Percentiles rank a stretch among this genome's conserved stretches.
phyloP scores from a whole-genome alignment of 2,113 vertebrate genomes.

The Otus sunia region DNA sequence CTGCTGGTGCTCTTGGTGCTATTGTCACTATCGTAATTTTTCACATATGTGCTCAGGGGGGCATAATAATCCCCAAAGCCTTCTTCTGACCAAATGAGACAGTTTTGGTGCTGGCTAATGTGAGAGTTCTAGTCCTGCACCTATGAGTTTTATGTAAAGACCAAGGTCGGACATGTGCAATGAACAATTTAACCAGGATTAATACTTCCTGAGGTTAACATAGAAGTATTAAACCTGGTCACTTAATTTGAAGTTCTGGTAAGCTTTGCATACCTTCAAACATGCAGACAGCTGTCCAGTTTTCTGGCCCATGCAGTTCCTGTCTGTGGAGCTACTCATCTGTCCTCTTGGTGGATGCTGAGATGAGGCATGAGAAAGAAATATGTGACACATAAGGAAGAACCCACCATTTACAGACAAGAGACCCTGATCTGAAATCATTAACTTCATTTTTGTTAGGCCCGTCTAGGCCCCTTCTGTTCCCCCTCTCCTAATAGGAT shows the following conservation, averaged over 20 bases:
- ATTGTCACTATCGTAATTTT: neutral
- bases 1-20: neutral
- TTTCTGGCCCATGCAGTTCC: neutral
- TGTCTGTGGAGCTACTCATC: neutral
- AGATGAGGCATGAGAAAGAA: neutral
- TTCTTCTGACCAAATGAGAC: neutral
- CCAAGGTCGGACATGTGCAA: neutral
- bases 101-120: neutral
- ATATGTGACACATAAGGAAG: neutral
- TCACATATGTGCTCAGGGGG: neutral
- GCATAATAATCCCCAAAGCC: too few relatives aligned
- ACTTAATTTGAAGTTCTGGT: neutral
- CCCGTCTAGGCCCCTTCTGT: neutral
- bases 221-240: neutral
- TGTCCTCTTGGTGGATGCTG: neutral
- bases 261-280: too few relatives aligned
- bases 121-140: too few relatives aligned
- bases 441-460: neutral
- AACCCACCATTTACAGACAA: rapidly evolving
- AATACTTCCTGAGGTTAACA: neutral
- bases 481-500: neutral
- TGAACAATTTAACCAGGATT: neutral
- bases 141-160: neutral
- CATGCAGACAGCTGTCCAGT: neutral
- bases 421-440: neutral